Conservation (phyloP, 2,797 vertebrate genomes). For the Crenuchus spilurus region DNA sequence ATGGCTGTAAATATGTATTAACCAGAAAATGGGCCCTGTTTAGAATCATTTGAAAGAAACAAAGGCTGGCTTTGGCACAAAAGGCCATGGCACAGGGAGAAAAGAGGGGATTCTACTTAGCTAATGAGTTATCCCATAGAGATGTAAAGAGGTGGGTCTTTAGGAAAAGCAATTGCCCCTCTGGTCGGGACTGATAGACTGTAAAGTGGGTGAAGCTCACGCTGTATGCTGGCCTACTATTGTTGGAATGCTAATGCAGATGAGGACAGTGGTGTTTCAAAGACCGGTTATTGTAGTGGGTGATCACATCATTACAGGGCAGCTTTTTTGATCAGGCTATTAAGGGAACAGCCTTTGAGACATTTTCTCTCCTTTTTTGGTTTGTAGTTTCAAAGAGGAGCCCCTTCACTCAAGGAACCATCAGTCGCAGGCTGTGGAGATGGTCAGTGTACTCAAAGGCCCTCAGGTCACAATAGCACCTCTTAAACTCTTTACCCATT, state of each 20-base stretch:
- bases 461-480: conserved; percentile 65
- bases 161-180: conserved; percentile 69
- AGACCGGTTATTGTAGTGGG: conserved; percentile 66
- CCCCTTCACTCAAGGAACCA: conserved; percentile 65
- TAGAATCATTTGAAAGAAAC: conserved; percentile 86
- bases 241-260: conserved; percentile 77
- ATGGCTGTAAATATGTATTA: conserved; percentile 94
- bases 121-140: conserved; percentile 88
- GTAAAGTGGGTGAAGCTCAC: conserved; percentile 75
- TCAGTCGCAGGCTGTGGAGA: conserved; percentile 52
- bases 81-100: conserved; percentile 80
- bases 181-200: conserved; percentile 69
- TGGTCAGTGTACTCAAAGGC: conserved; percentile 61
- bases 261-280: conserved; percentile 67
- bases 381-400: conserved; percentile 72
- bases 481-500: conserved; percentile 51
- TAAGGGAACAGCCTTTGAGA: conserved; percentile 75
- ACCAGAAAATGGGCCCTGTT: conserved; percentile 90
- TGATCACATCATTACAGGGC: conserved; percentile 72
- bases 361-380: conserved; percentile 69
- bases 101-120: conserved; percentile 89
- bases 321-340: conserved; percentile 73
- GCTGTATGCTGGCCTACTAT: conserved; percentile 68
- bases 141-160: conserved; percentile 82
- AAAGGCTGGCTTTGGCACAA: conserved; percentile 82